A percentile compares a stretch with the other conserved stretches of the same genome.
Evolutionary conservation across 2,888 invertebrate genomes (phyloP).

Genomic region (Protodeltote pygarga): DNA sequence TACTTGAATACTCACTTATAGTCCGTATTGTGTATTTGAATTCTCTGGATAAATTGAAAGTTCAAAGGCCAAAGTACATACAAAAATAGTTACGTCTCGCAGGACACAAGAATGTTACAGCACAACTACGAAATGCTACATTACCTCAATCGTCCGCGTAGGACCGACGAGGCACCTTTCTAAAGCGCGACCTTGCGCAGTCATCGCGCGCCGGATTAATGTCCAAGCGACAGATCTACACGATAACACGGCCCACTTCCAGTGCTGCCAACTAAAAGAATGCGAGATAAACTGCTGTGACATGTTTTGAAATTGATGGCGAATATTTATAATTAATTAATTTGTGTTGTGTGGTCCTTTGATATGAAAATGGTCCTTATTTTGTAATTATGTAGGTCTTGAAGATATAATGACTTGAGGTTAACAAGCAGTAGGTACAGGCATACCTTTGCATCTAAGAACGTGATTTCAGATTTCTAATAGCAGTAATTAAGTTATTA

Average conservation of each 20-base stretch:
- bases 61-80: too few species aligned
- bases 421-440: too few species aligned
- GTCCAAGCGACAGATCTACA: slow-evolving; percentile 62
- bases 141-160: slow-evolving; percentile 9
- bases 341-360: neutral
- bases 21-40: too few species aligned
- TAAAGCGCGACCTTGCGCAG: slow-evolving; percentile 69
- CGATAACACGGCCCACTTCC: slow-evolving; percentile 54
- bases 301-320: slow-evolving; percentile 38
- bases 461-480: too few species aligned
- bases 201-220: slow-evolving; percentile 52
- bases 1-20: too few species aligned
- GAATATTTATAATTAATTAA: slow-evolving; percentile 33
- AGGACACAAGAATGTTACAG: slow-evolving; percentile 8
- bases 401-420: too few species aligned
- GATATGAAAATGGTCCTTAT: neutral
- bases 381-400: too few species aligned
- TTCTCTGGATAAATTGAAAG: too few species aligned
- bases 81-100: slow-evolving; percentile 23
- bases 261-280: slow-evolving; percentile 40
- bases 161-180: slow-evolving; percentile 58
- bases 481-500: too few species aligned
- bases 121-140: slow-evolving; percentile 12
- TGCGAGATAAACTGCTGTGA: slow-evolving; percentile 41
- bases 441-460: too few species aligned